phyloP scores from a whole-genome alignment of 2,113 vertebrate genomes.

The Pterocles burchelli region DNA sequence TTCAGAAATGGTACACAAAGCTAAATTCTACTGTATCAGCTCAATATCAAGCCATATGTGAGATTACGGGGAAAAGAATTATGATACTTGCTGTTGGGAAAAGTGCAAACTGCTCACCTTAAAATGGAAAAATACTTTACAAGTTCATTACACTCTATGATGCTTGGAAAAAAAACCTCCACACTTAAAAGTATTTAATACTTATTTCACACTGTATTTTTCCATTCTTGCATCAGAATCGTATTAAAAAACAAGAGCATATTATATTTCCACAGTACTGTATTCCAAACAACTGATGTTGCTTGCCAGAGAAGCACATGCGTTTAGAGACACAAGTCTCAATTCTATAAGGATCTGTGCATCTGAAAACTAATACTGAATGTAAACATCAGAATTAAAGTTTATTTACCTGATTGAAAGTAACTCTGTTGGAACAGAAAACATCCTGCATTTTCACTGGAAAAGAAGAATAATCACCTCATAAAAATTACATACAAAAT shows the following conservation, averaged over 20 bases:
- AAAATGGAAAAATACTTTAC: neutral
- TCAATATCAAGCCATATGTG: neutral
- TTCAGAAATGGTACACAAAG: neutral
- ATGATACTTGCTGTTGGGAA: neutral
- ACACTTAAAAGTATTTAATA: neutral
- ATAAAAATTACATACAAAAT: neutral
- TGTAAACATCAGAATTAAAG: neutral
- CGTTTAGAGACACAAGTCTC: neutral
- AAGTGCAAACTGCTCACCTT: neutral
- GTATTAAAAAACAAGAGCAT: neutral
- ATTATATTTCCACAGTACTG: neutral
- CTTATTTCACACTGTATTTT: neutral
- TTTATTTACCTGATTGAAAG: neutral
- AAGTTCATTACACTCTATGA: neutral
- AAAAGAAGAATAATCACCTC: neutral
- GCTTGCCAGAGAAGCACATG: neutral
- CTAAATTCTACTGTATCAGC: neutral
- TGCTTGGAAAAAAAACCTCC: neutral
- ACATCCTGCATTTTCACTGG: neutral
- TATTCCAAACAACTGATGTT: neutral
- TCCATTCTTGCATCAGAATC: neutral
- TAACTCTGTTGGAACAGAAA: neutral
- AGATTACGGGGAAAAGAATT: neutral
- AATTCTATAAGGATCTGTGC: neutral
- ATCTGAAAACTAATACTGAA: neutral